Evolutionary conservation across 2,888 invertebrate species (phyloP).

Genomic region (Digitonthophagus gazella): DNA sequence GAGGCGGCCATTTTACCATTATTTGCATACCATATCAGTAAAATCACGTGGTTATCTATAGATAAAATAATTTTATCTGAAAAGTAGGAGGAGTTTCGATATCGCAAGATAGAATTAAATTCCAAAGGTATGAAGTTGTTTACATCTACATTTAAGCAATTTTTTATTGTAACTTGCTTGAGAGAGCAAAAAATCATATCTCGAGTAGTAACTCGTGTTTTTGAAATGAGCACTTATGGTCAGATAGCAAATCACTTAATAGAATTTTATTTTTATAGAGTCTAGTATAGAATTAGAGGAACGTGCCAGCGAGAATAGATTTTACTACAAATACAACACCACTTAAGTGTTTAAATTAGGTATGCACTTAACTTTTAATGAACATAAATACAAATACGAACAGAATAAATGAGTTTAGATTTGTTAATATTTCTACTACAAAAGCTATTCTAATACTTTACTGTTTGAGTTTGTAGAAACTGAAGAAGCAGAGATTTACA

Average conservation of each 20-base stretch:
- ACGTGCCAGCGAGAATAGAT: background rate
- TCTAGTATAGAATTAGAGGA: background rate
- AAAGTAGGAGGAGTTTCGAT: background rate
- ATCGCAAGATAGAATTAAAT: too few species aligned
- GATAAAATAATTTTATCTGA: background rate
- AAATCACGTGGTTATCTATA: background rate
- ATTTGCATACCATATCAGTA: background rate
- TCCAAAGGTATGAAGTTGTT: too few species aligned
- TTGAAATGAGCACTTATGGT: background rate
- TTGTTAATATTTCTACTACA: too few species aligned
- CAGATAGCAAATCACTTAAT: too few species aligned
- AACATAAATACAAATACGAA: too few species aligned
- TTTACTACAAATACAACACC: background rate
- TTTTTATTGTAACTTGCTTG: background rate
- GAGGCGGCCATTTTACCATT: background rate
- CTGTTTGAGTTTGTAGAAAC: too few species aligned
- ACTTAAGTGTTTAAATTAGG: background rate
- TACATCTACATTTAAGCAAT: background rate
- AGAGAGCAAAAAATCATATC: background rate
- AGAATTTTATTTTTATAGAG: background rate
- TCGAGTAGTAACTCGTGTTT: background rate
- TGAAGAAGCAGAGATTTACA: too few species aligned
- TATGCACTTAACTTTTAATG: background rate
- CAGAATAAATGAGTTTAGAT: too few species aligned
- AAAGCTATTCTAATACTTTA: too few species aligned